Evolutionary conservation across 2,113 vertebrate genomes (phyloP), one percentile per base, ranked within the genome.

Genomic region (Anolis carolinensis): DNA sequence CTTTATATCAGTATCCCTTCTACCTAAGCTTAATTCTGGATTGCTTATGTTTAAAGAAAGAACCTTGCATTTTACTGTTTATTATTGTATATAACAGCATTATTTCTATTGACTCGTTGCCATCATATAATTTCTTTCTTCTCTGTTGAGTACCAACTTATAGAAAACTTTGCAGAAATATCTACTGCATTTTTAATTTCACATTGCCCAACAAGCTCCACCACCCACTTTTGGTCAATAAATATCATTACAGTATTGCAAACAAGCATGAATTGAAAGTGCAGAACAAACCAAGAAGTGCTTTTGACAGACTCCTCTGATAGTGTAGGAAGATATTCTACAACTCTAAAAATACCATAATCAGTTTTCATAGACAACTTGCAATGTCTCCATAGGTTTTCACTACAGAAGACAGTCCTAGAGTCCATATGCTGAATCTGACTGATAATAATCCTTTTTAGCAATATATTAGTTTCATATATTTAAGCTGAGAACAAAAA

Each of bases 221-320:
- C 89, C 92, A 93, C 93, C 90, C 75, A 95, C 92, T 77, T 89
- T 89, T 90, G 90, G 91, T 91, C 94, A 94, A 91, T 92, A 95
- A 92, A 93, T 94, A 93, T 80, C 83, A 1, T 91, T 93, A 91
- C 90, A 44, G 39, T 44, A 44, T 44, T 89, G 92, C 83, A 95
- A 95, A 94, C 92, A 94, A 94, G 89, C 84, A 77, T 87, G 84
- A 94, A 89, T 89, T 90, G 88, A 86, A 92, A 88, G 65, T 91
- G 84, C 89, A 92, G 91, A 93, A 91, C 81, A 91, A 94, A 94
- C 86, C 92, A 94, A 91, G 94, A 93, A 94, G 93, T n/a, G 92
- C 93, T 95, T 95, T 94, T 95, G 94, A 95, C 94, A 94, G 94
- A 90, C 93, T 95, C 90, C 78, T 93, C 94, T 93, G 85, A 90